Evolutionary conservation across 2,888 invertebrate genomes (phyloP).

Genomic region (Spilosoma lubricipeda): DNA sequence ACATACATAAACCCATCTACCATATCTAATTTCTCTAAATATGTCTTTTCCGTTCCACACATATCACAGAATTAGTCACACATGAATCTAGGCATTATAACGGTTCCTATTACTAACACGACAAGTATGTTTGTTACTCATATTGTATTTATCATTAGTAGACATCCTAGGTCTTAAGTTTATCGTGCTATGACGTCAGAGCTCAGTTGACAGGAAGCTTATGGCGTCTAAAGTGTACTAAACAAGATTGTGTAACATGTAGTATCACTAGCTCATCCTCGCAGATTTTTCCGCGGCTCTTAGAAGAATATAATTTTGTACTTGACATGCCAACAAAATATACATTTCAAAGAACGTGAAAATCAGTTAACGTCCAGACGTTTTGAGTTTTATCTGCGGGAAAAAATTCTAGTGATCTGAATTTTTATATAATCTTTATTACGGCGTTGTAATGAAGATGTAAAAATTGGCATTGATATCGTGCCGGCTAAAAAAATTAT

Average conservation of each 20-base stretch:
- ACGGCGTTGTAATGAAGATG: too few relatives aligned
- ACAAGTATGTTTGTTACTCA: conserved; percentile 14
- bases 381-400: too few relatives aligned
- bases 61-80: conserved; percentile 8
- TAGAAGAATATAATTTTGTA: too few relatives aligned
- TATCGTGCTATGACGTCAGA: conserved; percentile 15
- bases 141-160: conserved; percentile 13
- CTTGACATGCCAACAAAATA: too few relatives aligned
- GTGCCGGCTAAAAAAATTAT: too few relatives aligned
- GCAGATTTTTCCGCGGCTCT: too few relatives aligned
- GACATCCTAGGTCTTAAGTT: conserved; percentile 23
- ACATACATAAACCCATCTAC: background rate
- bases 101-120: conserved; percentile 13
- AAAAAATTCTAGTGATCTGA: too few relatives aligned
- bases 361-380: too few relatives aligned
- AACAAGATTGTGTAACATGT: background rate
- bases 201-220: background rate
- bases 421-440: too few relatives aligned
- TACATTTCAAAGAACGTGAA: too few relatives aligned
- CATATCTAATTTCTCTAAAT: background rate
- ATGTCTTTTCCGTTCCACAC: background rate
- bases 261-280: too few relatives aligned
- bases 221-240: background rate
- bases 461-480: too few relatives aligned
- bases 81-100: conserved; percentile 3